A percentile compares a stretch with the other conserved stretches of the same genome.
These are phyloP conservation scores for Glaucomys volans DNA, from an alignment of 2,113 vertebrate species.

Conservation along the genomic window DNA sequence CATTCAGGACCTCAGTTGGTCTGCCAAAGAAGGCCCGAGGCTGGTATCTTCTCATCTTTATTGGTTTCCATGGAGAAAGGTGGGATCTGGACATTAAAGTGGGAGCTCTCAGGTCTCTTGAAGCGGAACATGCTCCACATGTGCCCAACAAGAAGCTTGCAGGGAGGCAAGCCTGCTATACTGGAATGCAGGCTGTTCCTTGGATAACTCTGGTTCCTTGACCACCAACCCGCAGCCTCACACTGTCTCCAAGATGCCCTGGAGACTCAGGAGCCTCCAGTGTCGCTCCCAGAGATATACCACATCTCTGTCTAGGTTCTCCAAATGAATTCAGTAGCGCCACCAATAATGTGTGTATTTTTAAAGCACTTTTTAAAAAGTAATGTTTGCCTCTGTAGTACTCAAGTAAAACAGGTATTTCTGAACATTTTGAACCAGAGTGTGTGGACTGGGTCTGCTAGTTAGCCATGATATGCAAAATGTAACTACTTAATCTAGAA, in stretches of 20 bases:
- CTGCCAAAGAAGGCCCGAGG: conserved; percentile 96
- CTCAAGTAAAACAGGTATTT: conserved; percentile 16
- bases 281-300: conserved; percentile 97
- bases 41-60: conserved; percentile 98
- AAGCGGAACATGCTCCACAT: conserved; percentile 99
- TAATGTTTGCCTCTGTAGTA: background rate
- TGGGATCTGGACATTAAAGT: conserved; percentile 98
- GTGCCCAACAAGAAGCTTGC: conserved; percentile 96
- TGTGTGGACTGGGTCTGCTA: background rate
- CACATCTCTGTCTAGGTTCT: conserved; percentile 96
- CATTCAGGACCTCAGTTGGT: conserved; percentile 43
- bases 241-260: conserved; percentile 97
- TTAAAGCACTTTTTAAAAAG: background rate
- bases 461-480: background rate
- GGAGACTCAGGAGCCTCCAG: conserved; percentile 99
- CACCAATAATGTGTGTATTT: conserved; percentile 86
- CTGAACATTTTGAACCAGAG: background rate
- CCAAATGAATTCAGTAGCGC: conserved; percentile 98
- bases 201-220: conserved; percentile 97
- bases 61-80: conserved; percentile 99
- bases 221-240: conserved; percentile 96
- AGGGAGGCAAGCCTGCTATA: conserved; percentile 99
- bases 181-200: conserved; percentile 98
- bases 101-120: conserved; percentile 96
- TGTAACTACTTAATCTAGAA: background rate